Evolutionary conservation across 2,113 vertebrate genomes (phyloP), one percentile per base, ranked within the genome.

Genomic region (Cottus gobio): DNA sequence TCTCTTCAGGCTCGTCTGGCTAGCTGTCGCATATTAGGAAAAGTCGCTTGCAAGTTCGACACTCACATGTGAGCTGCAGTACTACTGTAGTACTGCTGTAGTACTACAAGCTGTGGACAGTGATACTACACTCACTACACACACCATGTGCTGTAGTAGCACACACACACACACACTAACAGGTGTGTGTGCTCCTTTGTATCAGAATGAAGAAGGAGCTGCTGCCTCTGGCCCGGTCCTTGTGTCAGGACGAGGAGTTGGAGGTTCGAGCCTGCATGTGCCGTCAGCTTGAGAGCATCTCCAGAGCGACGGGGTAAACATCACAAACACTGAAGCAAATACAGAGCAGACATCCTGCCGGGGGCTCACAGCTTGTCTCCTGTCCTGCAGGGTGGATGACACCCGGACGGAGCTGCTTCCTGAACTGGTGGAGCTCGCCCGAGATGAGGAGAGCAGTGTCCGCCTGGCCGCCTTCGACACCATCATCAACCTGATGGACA

Each of bases 201-300:
- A 1, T 68, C 89, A 98, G 97, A 85, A 93, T 98, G 88, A 98
- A 97, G 91, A 96, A 95, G 88, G 97, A 99, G 84, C 95, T 99
- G 86, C 92, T 99, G 90, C 97, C 97, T 0, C 66, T 98, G 91
- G 96, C 96, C 85, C 96, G 96, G 82, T 96, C 97, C 36, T 91
- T 98, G 60, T 98, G 97, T 93, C 97, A 96, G 89, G 97, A 99
- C 65, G 94, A 95, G 71, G 97, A 98, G 80, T 96, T 96, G 44
- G 97, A 98, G 94, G 97, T 99, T 58, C 96, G 97, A 89, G 95
- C 95, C 75, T 97, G 96, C 70, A 98, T 99, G 95, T 98, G 97
- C 89, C 96, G 93, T 60, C 96, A 99, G 20, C 92, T 99, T 91
- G 97, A 98, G 92, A 95, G 92, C 75, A 95, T 99, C 80, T 96